Base-by-base conservation (phyloP, 2,888 invertebrate species). In the Deilephila porcellus region DNA sequence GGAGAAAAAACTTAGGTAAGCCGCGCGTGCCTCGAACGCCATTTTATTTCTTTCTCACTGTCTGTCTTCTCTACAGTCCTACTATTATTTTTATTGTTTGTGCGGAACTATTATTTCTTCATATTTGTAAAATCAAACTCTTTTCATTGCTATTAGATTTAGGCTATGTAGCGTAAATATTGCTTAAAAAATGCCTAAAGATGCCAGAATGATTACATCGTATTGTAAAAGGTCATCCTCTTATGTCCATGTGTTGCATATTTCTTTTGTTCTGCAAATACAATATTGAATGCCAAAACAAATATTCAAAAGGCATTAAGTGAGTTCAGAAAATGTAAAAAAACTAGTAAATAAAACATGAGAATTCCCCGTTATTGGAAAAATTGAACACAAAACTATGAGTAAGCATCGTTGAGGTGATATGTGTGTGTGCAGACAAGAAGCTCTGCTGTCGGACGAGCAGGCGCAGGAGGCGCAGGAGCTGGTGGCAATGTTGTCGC, bases 401-500 rank as follows among this genome's bases (percentile, higher is more conserved):
- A 45, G 37, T 37, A 37, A 45, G 45, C 45, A 45, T 45, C 45
- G 52, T 62, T 19, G 29, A 60, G 64, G 53, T 29, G 53, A 62
- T 29, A 62, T 52, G 67, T 75, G 20, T 78, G 20, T 80, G 83
- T 88, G 77, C 93, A 97, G 97, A 91, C 97, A 97, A 96, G 97
- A 97, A 92, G 96, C 96, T 87, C 94, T 98, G 86, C 95, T 98
- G 86, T 97, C 98, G 76, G 98, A 98, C 90, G 98, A 98, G 93
- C 98, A 98, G 92, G 98, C 98, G 81, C 97, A 97, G 91, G 98
- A 98, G 95, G 98, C 98, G 81, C 97, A 97, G 91, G 98, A 98
- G 95, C 97, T 98, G 80, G 97, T 97, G 81, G 96, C 97, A 86
- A 96, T 98, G 88, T 89, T 98, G 84, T 97, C 97, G 79, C 96